Evolutionary conservation across 1,140 invertebrate genomes (phyloP).

Genomic region (Harlomillsia oculata): DNA sequence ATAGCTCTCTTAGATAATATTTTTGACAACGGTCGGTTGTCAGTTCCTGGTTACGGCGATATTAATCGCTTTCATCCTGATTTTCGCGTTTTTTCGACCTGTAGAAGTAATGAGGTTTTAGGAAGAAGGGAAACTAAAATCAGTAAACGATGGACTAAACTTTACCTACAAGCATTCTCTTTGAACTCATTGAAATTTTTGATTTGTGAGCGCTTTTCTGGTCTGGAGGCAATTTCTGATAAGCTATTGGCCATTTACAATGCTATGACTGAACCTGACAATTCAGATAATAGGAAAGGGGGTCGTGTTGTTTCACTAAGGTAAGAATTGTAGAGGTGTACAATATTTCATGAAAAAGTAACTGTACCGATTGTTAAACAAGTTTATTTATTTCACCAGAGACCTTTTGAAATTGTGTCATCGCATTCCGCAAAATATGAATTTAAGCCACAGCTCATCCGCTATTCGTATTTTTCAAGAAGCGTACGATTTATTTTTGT

Average conservation of each 20-base stretch:
- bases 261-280: slow-evolving; percentile 60
- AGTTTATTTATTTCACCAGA: slow-evolving; percentile 47
- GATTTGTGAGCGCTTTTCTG: slow-evolving; percentile 54
- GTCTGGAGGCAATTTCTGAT: slow-evolving; percentile 59
- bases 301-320: slow-evolving; percentile 15
- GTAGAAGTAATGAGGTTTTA: slow-evolving; percentile 8
- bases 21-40: slow-evolving; percentile 69
- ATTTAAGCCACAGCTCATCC: slow-evolving; percentile 61
- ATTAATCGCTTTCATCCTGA: slow-evolving; percentile 61
- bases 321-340: slow-evolving; percentile 14
- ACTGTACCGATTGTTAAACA: no score
- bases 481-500: slow-evolving; percentile 83
- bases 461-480: slow-evolving; percentile 73
- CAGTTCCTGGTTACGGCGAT: slow-evolving; percentile 77
- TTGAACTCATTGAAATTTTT: slow-evolving; percentile 59
- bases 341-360: not conserved
- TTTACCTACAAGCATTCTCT: slow-evolving; percentile 70
- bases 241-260: slow-evolving; percentile 72
- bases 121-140: slow-evolving; percentile 9
- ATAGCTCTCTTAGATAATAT: slow-evolving; percentile 75
- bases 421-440: slow-evolving; percentile 61
- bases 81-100: slow-evolving; percentile 86
- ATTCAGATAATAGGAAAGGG: slow-evolving; percentile 42
- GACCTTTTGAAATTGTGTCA: slow-evolving; percentile 90
- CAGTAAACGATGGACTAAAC: slow-evolving; percentile 65